A percentile compares a stretch with the other conserved stretches of the same genome.
These are phyloP conservation scores for Horisme vitalbata DNA, from an alignment of 2,888 invertebrate genomes.

Conservation along the genomic window DNA sequence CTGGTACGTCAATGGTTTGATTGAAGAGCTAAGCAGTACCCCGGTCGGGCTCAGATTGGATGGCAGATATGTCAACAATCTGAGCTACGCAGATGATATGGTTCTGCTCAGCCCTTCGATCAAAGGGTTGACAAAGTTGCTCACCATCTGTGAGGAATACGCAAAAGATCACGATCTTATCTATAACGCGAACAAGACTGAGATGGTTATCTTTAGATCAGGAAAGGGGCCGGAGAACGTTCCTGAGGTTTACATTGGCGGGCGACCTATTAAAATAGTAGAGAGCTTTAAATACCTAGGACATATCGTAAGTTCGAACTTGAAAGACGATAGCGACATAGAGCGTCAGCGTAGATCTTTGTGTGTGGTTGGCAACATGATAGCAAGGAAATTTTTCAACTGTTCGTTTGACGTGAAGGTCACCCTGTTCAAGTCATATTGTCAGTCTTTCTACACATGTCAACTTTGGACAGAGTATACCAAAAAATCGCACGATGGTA, in stretches of 20 bases:
- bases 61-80: slow-evolving; percentile 9
- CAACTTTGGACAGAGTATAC: slow-evolving; percentile 7
- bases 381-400: slow-evolving; percentile 1
- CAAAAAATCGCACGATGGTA: neutral
- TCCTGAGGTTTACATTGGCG: neutral
- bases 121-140: slow-evolving; percentile 5
- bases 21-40: slow-evolving; percentile 13
- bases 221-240: neutral
- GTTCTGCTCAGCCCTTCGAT: neutral
- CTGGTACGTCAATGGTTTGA: slow-evolving; percentile 19
- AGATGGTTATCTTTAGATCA: neutral
- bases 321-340: neutral
- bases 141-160: neutral
- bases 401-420: neutral
- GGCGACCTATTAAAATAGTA: neutral
- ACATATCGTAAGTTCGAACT: neutral
- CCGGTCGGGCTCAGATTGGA: slow-evolving; percentile 12
- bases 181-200: neutral
- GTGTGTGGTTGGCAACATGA: neutral
- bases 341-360: no score
- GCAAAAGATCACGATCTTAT: neutral
- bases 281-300: neutral
- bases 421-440: neutral
- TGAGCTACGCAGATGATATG: slow-evolving; percentile 10
- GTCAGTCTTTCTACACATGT: neutral